A percentile compares a stretch with the other conserved stretches of the same genome.
Conservation (phyloP, 1,140 invertebrate genomes). For the Ostrea edulis region DNA sequence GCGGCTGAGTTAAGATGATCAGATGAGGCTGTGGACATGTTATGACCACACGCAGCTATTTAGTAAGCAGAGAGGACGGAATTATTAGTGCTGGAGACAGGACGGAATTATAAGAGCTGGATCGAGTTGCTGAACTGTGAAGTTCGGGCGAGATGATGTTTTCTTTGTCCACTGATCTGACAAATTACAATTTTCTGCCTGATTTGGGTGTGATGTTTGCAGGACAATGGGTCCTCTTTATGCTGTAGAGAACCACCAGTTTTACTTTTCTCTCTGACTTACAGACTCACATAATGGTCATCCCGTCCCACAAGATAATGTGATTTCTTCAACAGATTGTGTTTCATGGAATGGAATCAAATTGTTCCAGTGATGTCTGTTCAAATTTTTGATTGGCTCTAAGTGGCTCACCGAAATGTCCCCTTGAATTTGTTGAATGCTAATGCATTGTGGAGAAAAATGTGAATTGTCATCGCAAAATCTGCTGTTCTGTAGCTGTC, state of each 20-base stretch:
- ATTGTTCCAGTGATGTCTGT: slow-evolving; percentile 1
- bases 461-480: not conserved
- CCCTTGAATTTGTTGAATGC: not conserved
- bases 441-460: slow-evolving; percentile 12
- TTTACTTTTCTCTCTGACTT: not conserved
- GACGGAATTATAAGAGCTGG: too few relatives aligned
- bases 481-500: not conserved
- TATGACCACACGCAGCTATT: too few relatives aligned
- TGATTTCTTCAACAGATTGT: slow-evolving; percentile 36
- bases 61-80: too few relatives aligned
- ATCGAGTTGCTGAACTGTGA: too few relatives aligned
- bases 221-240: not conserved
- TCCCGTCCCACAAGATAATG: not conserved
- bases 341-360: slow-evolving; percentile 13
- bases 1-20: too few relatives aligned
- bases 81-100: too few relatives aligned
- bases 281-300: not conserved
- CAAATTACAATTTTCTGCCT: slow-evolving; percentile 18
- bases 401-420: not conserved
- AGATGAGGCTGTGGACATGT: too few relatives aligned
- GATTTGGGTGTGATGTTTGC: not conserved
- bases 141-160: not conserved
- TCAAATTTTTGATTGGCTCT: slow-evolving; percentile 16
- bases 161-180: slow-evolving; percentile 3
- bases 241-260: not conserved